Base-by-base conservation (phyloP, 1,140 invertebrate species). In the Sitophilus oryzae region DNA sequence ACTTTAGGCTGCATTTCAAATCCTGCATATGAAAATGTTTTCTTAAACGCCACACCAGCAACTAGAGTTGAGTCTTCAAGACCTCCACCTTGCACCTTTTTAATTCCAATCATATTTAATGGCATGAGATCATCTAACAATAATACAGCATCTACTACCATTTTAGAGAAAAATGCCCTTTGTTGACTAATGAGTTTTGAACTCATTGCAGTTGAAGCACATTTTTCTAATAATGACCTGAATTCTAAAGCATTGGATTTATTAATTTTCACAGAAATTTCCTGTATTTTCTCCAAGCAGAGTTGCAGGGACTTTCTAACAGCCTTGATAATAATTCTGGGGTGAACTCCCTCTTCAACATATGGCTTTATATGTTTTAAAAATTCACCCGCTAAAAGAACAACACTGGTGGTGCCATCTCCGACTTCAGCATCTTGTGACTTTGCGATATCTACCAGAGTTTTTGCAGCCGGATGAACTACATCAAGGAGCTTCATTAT, bases 1-100 rank as follows among this genome's bases (percentile, higher is more conserved):
- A 79, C 85, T 76, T 99, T 99, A 0, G 92, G 95, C 68, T 99
- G 96, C 97, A 99, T 99, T 78, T 99, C 96, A 76, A 99, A 99
- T 5, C 97, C 97, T 61, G 97, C 97, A 71, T 99, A 99, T 0
- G 94, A 97, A 76, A 99, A 99, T 0, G 96, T 98, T 75, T 99
- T 99, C 74, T 99, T 98, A 71, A 99, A 99, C 0, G 96, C 95
- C 8, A 99, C 96, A 42, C 97, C 97, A 58, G 83, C 78, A 1
- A 99, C 84, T 2, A 99, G 76, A 58, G 87, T 74, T 0, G 96
- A 98, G 68, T 74, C 97, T 76, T 99, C 96, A 54, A 99, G 74
- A 73, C 98, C 97, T 61, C 99, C 94, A 88, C 82, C 14, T 80
- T 76, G 69, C 96, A 98, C 89, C 76, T 99, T 98, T 76, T 99